Base-by-base conservation (phyloP, 2,888 invertebrate species). In the Rhynchonema sp. region DNA sequence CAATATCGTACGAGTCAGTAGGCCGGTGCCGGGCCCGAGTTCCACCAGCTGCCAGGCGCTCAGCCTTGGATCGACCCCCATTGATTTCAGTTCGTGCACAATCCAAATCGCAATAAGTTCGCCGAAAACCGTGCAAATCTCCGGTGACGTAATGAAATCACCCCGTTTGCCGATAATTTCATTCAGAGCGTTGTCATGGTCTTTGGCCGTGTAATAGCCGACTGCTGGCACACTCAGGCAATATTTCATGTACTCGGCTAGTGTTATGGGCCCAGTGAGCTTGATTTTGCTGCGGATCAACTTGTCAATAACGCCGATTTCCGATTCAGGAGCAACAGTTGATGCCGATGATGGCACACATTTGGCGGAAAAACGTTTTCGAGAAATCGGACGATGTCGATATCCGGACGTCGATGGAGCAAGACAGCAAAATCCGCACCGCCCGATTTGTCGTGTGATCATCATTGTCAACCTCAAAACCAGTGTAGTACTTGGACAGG, bases 91-190 rank as follows among this genome's bases (percentile, higher is more conserved):
- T 56, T 71, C 70, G 60, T 69, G 59, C 57, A 63, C 66, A 52
- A 59, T 60, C 66, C 66, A 70, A 30, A 66, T 64, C 58, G 64
- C 66, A 27, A 66, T 59, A 75, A 85, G 84, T 80, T 98, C 98
- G 59, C 96, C 96, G 79, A 98, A 98, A 68, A 98, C 81, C 75
- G 94, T 94, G 65, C 84, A 84, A 59, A 98, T 84, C 81, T 98
- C 98, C 2, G 98, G 98, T 0, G 96, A 92, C 2, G 98, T 98
- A 62, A 86, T 84, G 70, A 96, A 98, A 74, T 98, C 96, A 0
- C 96, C 98, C 13, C 80, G 75, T 57, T 80, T 78, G 0, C 96
- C 92, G 74, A 96, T 86, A 1, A 89, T 86, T 76, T 94, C 26
- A 49, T 23, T 49, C 6, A 17, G 9, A 13, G 23, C 49, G 3